These are phyloP conservation scores for Acanthopagrus latus DNA, from an alignment of 2,797 vertebrate genomes.

Conservation along the genomic window DNA sequence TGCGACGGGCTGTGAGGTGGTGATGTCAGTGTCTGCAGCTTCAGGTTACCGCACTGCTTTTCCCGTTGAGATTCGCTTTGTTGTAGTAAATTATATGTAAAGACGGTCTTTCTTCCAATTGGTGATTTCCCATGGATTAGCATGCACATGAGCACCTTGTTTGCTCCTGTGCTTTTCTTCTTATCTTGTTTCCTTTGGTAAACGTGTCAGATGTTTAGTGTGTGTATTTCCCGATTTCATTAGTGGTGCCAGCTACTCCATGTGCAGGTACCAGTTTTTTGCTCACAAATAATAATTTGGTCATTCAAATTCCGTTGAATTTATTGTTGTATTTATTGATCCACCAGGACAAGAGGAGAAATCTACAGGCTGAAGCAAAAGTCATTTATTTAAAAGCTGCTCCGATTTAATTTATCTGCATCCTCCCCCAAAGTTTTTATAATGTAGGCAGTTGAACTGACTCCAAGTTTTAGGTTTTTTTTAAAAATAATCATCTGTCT, in stretches of 20 bases:
- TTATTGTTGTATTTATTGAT: background rate
- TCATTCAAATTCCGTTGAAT: background rate
- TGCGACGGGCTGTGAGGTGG: background rate
- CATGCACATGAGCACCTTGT: background rate
- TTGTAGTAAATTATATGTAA: background rate
- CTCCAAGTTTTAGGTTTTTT: background rate
- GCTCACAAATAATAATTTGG: background rate
- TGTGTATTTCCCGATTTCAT: background rate
- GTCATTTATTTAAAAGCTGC: background rate
- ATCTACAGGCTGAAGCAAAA: too few species aligned
- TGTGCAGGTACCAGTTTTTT: background rate
- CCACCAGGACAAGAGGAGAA: background rate
- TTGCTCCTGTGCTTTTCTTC: background rate
- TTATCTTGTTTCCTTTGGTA: background rate
- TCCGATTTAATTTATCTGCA: background rate
- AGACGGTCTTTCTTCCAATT: background rate
- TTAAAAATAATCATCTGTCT: background rate
- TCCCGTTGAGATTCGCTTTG: background rate
- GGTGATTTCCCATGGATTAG: background rate
- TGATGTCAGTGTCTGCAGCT: slow-evolving; percentile 12
- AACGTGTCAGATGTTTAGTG: background rate
- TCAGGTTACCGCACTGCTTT: slow-evolving; percentile 34
- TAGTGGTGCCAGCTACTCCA: background rate
- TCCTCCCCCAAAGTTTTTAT: background rate
- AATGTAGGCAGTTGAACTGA: background rate